Evolutionary conservation across 2,888 invertebrate genomes (phyloP).

Genomic region (Enchytraeus crypticus): DNA sequence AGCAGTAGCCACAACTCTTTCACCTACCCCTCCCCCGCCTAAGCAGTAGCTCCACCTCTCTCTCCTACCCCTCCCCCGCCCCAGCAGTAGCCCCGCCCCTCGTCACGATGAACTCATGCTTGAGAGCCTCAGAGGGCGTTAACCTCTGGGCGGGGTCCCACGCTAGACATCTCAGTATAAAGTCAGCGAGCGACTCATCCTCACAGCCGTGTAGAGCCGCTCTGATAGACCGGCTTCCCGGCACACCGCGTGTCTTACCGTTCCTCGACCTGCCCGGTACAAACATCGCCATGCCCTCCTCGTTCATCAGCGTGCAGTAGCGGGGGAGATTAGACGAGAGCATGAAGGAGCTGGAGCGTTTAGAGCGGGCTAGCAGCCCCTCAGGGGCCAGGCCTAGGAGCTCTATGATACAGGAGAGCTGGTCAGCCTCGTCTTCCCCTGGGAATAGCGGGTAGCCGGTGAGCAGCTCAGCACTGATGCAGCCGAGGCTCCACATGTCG

Average conservation of each 20-base stretch:
- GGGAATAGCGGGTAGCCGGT: slow-evolving; percentile 95
- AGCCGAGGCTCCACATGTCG: slow-evolving; percentile 58
- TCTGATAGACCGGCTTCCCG: slow-evolving; percentile 80
- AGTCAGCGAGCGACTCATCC: slow-evolving; percentile 90
- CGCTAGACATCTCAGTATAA: slow-evolving; percentile 86
- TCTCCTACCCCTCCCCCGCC: too few relatives aligned
- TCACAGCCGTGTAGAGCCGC: slow-evolving; percentile 75
- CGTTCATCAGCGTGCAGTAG: slow-evolving; percentile 69
- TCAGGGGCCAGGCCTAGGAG: slow-evolving; percentile 82
- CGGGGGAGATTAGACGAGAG: slow-evolving; percentile 77
- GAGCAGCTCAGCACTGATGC: slow-evolving; percentile 88
- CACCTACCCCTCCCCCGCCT: too few relatives aligned
- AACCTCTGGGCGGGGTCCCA: slow-evolving; percentile 92
- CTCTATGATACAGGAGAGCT: slow-evolving; percentile 95
- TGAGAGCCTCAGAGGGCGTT: slow-evolving; percentile 78
- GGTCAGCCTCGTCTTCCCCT: slow-evolving; percentile 95
- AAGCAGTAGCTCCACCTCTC: too few relatives aligned
- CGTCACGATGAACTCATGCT: too few relatives aligned
- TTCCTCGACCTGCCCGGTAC: slow-evolving; percentile 75
- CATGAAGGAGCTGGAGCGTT: slow-evolving; percentile 87
- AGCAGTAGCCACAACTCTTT: too few relatives aligned
- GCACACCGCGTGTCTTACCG: slow-evolving; percentile 88
- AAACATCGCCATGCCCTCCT: neutral
- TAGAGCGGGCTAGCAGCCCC: slow-evolving; percentile 76
- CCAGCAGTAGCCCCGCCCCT: too few relatives aligned